A percentile compares a stretch with the other conserved stretches of the same genome.
phyloP scores from a whole-genome alignment of 2,113 vertebrate genomes.

The Ovibos moschatus region DNA sequence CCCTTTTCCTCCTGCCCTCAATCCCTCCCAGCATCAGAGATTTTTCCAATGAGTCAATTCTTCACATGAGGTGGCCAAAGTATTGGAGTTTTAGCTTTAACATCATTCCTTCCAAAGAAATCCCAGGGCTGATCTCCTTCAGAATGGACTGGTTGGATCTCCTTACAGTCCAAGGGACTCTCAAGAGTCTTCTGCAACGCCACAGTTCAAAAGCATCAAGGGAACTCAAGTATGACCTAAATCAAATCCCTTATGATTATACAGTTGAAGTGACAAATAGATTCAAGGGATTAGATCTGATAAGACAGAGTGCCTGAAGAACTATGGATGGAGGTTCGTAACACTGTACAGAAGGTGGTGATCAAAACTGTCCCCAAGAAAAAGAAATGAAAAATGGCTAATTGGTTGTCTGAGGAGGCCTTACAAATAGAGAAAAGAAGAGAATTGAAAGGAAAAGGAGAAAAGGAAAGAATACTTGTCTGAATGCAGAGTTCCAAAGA shows the following conservation, averaged over 20 bases:
- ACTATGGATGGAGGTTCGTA: background rate
- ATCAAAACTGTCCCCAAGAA: background rate
- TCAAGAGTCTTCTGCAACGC: too few relatives aligned
- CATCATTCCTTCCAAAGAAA: too few relatives aligned
- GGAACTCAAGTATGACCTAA: background rate
- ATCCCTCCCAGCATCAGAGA: too few relatives aligned
- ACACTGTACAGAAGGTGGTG: background rate
- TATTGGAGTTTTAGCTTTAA: too few relatives aligned
- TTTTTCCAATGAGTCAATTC: too few relatives aligned
- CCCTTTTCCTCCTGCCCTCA: too few relatives aligned
- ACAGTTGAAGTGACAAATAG: background rate
- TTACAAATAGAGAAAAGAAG: background rate
- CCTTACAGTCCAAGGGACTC: too few relatives aligned
- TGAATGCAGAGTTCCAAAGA: background rate
- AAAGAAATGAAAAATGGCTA: background rate
- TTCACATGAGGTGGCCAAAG: too few relatives aligned
- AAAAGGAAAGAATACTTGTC: background rate
- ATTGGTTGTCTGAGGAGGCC: background rate
- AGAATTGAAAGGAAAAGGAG: background rate
- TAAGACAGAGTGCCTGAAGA: background rate
- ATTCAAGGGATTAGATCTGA: background rate
- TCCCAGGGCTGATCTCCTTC: too few relatives aligned
- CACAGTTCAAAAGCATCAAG: too few relatives aligned
- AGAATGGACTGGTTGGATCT: too few relatives aligned
- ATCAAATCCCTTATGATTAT: background rate